Base-by-base conservation (phyloP, 2,797 vertebrate genomes). In the Nannoperca obscura region DNA sequence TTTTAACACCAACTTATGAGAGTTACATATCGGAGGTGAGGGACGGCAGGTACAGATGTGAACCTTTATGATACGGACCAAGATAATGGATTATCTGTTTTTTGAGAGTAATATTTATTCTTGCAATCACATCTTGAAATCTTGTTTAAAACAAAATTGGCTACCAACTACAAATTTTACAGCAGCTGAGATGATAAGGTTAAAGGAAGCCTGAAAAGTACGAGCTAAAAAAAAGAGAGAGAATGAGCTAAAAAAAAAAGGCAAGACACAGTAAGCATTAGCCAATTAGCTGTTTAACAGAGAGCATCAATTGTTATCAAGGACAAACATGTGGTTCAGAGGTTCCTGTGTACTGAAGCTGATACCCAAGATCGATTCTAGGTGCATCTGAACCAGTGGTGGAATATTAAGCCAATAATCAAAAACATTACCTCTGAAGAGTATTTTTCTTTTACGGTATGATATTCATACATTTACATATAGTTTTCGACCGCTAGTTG, bases 1-100 rank as follows among this genome's bases (percentile, higher is more conserved):
- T 82, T 83, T 76, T 54, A 60, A 79, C 59, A 66, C 30, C 7
- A 66, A 17, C n/a, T 12, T 42, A 14, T 32, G 65, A 71, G 34
- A 32, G 44, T 55, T 20, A 69, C 34, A 60, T 57, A 46, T 54
- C 20, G 76, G 46, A 69, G 54, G 30, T 76, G 36, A 80, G 38
- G 17, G 38, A 59, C 32, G 75, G 55, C 50, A 54, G 46, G 22
- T 42, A 80, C 59, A 52, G 38, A 58, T 67, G 3, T 46, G 49
- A 50, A 13, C 1, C 14, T 62, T 15, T 47, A 34, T 53, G 63
- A 30, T 58, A 36, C 46, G 47, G 38, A 68, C 19, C 1, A 24
- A 47, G 14, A 22, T 0, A 66, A 36, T 10, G 0, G 20, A n/a
- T 69, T 1, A 55, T 49, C 19, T 36, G 7, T n/a, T 60, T 24